Base-by-base conservation (phyloP, 2,797 vertebrate species). In the Furcifer pardalis region DNA sequence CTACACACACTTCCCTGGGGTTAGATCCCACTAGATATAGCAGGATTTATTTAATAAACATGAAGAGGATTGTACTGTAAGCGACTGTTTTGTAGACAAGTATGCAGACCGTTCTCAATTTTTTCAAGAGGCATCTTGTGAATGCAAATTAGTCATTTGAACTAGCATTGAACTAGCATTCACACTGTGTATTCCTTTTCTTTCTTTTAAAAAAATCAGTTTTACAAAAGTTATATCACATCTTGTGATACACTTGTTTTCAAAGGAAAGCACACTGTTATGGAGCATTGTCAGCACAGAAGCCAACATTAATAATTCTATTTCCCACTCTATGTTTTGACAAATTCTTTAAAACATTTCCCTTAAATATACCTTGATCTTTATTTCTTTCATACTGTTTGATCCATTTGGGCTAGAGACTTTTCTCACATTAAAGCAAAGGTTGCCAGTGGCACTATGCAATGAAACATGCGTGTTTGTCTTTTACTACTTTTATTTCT, bases 401-500 rank as follows among this genome's bases (percentile, higher is more conserved):
- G 25, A 89, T 82, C 80, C 56, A 42, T 30, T 86, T 56, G 42
- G 25, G 10, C 49, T 71, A 56, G 65, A 23, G 65, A 23, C 30
- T 71, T 72, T 1, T 0, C 78, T 62, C 12, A 15, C 73, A 40
- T 8, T 63, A 65, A 87, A 86, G 40, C 15, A 79, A 87, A 91
- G 90, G 69, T 85, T 94, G 89, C 87, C 89, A 79, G 84, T 92
- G 86, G 82, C 87, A 87, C 79, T 63, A 0, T 56, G 82, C 85
- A 90, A 93, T 90, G 89, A 91, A 93, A 91, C 84, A 92, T 87
- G 86, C 68, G 91, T 90, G 88, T 94, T 94, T 93, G 86, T 90
- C 88, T 90, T 92, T 81, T 84, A 83, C 86, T 92, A 88, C 90
- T 88, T 94, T 93, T 91, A 93, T 94, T 94, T 89, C 90, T 93